Evolutionary conservation across 2,888 invertebrate species (phyloP), one percentile per base, ranked within the genome.

Genomic region (Augochlorella aurata): DNA sequence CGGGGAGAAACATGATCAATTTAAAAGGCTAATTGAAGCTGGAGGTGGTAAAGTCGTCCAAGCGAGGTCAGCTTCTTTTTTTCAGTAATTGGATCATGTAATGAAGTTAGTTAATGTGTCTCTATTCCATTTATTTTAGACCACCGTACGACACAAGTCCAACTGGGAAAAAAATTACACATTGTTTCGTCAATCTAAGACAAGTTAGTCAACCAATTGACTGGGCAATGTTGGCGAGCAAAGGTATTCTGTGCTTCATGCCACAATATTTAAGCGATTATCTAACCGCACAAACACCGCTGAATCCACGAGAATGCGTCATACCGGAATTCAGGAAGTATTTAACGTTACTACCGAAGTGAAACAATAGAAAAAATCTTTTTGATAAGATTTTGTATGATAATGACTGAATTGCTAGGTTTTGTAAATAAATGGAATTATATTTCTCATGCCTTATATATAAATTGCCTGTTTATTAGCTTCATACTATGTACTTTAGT

Each of bases 1-100:
- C 24, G 93, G 94, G 10, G 94, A 95, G 54, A 95, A 96, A 88
- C 94, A 95, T 71, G 95, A 95, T 45, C 95, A 96, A 87, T 95
- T 97, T 84, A 94, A 94, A 16, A 94, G 97, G 79, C 95, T 98
- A 0, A 95, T 98, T 58, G 94, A 94, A 74, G 97, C 97, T 0
- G 98, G 98, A 0, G 97, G 96, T 0, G 98, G 97, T 0, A 91
- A 90, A 0, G 96, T 97, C 44, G 93, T 96, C 0, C 94, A 95
- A 50, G 94, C 94, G 0, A 94, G 94, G 96, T 96, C 89, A 93
- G 94, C 93, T 83, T 75, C 49, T 54, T 47, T 50, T n/a, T 12
- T 45, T 29, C 10, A 58, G 24, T 12, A 65, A 61, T 52, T 10
- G 4, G 3, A 58, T 29, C 16, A 14, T 1, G 29, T 14, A 14